Evolutionary conservation across 2,797 vertebrate species (phyloP).

Genomic region (Chromis chromis): DNA sequence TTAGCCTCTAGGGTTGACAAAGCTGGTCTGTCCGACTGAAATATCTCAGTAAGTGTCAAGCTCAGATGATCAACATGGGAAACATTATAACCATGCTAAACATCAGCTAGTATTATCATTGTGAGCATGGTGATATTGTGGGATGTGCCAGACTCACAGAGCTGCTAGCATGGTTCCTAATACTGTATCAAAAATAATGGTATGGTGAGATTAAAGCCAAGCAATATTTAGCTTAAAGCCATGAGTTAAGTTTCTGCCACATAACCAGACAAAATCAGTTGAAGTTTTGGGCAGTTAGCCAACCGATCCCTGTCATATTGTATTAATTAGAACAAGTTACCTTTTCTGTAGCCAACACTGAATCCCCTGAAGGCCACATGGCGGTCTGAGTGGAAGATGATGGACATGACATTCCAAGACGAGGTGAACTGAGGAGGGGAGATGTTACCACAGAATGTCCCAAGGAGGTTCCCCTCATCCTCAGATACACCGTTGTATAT

Average conservation of each 20-base stretch:
- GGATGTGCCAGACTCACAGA: neutral
- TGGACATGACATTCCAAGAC: constrained; percentile 95
- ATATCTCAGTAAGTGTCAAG: neutral
- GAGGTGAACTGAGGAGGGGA: constrained; percentile 93
- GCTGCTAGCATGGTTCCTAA: neutral
- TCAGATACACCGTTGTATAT: constrained; percentile 93
- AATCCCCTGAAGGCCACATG: constrained; percentile 94
- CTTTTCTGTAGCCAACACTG: constrained; percentile 91
- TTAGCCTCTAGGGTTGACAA: too few species aligned
- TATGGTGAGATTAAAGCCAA: constrained; percentile 21
- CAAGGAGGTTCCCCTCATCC: constrained; percentile 94
- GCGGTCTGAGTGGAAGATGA: constrained; percentile 94
- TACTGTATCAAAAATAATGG: neutral
- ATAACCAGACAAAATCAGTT: constrained; percentile 9
- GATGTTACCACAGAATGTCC: constrained; percentile 91
- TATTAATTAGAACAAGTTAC: constrained; percentile 75
- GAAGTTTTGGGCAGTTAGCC: constrained; percentile 17
- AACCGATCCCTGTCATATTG: constrained; percentile 30
- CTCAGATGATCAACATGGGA: neutral
- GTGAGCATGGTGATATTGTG: neutral
- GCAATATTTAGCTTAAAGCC: constrained; percentile 9
- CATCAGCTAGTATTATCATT: neutral
- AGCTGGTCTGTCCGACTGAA: neutral
- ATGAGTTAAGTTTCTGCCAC: constrained; percentile 14
- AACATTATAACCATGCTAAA: neutral